Percentiles rank a stretch among this genome's conserved stretches.
Evolutionary conservation across 2,797 vertebrate genomes (phyloP).

Genomic region (Tragelaphus eurycerus): DNA sequence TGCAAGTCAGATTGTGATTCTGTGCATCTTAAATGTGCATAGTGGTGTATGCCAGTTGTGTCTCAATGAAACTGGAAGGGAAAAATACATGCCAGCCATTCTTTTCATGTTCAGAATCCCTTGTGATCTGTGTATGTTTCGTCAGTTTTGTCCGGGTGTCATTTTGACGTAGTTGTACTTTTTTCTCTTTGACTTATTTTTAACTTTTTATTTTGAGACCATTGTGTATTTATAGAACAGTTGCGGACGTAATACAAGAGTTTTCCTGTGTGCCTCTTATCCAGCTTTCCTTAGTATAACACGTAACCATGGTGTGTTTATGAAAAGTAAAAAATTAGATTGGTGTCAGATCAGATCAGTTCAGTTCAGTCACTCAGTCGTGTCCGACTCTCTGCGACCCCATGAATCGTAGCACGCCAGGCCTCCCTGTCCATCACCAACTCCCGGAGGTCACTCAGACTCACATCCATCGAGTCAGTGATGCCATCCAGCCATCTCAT

Average conservation of each 20-base stretch:
- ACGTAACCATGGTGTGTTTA: background rate
- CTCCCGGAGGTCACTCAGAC: no score
- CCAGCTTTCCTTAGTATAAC: background rate
- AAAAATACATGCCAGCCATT: fast-evolving
- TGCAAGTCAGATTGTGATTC: background rate
- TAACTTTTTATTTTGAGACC: background rate
- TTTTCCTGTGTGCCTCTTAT: background rate
- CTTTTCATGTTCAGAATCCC: background rate
- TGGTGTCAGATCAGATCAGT: background rate
- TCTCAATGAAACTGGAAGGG: fast-evolving
- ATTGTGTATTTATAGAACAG: background rate
- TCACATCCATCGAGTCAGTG: no score
- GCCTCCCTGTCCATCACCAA: no score
- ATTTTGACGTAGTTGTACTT: background rate
- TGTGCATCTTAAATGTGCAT: background rate
- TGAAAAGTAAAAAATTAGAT: fast-evolving
- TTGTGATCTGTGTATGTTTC: background rate
- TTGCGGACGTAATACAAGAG: background rate
- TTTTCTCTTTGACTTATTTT: background rate
- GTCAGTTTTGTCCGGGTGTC: fast-evolving
- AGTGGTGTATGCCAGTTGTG: fast-evolving
- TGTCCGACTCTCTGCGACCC: no score
- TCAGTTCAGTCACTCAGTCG: no score
- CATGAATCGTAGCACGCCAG: no score
- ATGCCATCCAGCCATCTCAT: no score